These are phyloP conservation scores for Drosophila greeni DNA, from an alignment of 2,888 invertebrate species.

Conservation along the genomic window DNA sequence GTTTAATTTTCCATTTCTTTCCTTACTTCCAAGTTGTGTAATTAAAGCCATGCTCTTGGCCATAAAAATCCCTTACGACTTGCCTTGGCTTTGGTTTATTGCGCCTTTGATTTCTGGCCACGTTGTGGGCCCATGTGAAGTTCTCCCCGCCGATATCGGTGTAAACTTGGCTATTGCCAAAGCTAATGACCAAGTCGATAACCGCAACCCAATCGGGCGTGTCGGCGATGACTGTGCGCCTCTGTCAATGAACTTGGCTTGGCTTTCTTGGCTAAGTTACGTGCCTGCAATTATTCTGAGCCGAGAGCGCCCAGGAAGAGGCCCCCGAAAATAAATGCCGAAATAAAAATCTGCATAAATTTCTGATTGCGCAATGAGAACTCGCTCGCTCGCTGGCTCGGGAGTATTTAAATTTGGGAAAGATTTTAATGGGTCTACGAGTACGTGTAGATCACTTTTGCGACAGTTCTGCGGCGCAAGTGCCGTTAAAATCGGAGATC, in stretches of 20 bases:
- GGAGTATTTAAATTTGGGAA: constrained; percentile 21
- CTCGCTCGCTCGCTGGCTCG: constrained; percentile 11
- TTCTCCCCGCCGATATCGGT: constrained; percentile 10
- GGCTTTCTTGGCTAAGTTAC: constrained; percentile 34
- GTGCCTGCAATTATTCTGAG: constrained; percentile 70
- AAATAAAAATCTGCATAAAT: constrained; percentile 40
- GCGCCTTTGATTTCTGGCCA: constrained; percentile 55
- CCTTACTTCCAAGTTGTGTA: neutral
- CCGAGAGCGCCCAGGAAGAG: constrained; percentile 15
- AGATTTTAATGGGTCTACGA: constrained; percentile 31
- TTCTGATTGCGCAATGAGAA: constrained; percentile 47
- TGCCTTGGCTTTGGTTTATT: constrained; percentile 19
- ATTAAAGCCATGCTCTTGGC: constrained; percentile 2
- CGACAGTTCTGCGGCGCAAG: constrained; percentile 39
- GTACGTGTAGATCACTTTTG: constrained; percentile 37
- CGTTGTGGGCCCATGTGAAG: constrained; percentile 39
- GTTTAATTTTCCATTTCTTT: neutral
- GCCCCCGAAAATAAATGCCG: neutral
- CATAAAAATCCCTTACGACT: constrained; percentile 28
- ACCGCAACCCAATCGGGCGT: constrained; percentile 69
- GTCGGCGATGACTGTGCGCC: constrained; percentile 43
- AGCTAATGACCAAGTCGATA: constrained; percentile 71
- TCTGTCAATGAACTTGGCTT: constrained; percentile 64
- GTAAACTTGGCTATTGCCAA: constrained; percentile 49
- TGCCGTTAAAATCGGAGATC: constrained; percentile 51